These are phyloP conservation scores for western clawed frog (Xenopus tropicalis) DNA, from an alignment of 2,113 vertebrate genomes.

Conservation along the genomic window DNA sequence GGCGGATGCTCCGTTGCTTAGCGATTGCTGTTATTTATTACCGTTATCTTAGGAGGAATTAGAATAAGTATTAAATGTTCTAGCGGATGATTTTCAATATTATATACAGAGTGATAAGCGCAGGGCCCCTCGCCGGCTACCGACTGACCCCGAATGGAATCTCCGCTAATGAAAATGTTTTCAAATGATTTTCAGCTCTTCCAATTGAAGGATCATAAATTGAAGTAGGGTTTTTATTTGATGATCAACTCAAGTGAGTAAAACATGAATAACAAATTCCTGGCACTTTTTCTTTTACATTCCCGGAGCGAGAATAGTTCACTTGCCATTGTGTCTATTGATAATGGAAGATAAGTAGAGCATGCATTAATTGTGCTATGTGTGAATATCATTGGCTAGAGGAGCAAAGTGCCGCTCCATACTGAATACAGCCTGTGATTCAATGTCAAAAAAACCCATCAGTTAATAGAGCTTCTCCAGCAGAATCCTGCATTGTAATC, in stretches of 20 bases:
- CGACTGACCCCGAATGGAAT: conserved; percentile 38
- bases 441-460: too few species aligned
- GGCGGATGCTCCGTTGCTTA: conserved; percentile 23
- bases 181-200: conserved; percentile 30
- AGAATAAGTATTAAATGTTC: conserved; percentile 44
- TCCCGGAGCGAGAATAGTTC: too few species aligned
- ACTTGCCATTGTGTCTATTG: too few species aligned
- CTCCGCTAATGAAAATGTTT: conserved; percentile 43
- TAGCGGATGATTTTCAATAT: conserved; percentile 39
- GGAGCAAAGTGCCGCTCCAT: not conserved
- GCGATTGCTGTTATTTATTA: conserved; percentile 32
- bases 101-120: conserved; percentile 34
- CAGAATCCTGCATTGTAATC: too few species aligned
- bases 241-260: conserved; percentile 35
- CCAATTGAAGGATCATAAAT: conserved; percentile 37
- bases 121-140: conserved; percentile 16
- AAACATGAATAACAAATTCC: conserved; percentile 34
- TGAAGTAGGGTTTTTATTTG: conserved; percentile 37
- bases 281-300: conserved; percentile 9
- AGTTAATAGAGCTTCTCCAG: too few species aligned
- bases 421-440: not conserved
- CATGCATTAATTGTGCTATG: not conserved
- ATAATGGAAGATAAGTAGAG: not conserved
- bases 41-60: conserved; percentile 41
- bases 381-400: too few species aligned